Percentiles rank a stretch among this genome's conserved stretches.
phyloP scores from a whole-genome alignment of 2,888 invertebrate genomes.

The Leptopilina myrica region DNA sequence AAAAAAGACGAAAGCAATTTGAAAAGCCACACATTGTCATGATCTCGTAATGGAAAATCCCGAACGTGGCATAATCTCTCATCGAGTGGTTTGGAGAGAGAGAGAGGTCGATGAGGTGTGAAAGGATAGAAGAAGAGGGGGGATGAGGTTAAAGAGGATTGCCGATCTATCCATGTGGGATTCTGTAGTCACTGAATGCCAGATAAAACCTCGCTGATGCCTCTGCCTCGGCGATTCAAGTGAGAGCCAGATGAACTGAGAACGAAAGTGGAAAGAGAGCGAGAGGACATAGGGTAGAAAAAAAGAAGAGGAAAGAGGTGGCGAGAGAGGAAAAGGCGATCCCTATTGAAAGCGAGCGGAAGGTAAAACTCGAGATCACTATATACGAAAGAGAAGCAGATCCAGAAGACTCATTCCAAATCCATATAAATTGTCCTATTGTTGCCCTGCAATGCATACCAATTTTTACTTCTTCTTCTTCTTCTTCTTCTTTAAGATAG shows the following conservation, averaged over 20 bases:
- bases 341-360: slow-evolving; percentile 71
- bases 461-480: slow-evolving; percentile 55
- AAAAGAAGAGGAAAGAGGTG: slow-evolving; percentile 47
- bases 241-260: slow-evolving; percentile 59
- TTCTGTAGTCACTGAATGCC: slow-evolving; percentile 70
- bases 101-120: slow-evolving; percentile 48
- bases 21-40: slow-evolving; percentile 4
- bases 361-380: slow-evolving; percentile 71
- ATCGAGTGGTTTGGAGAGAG: slow-evolving; percentile 53
- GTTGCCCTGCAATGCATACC: slow-evolving; percentile 70
- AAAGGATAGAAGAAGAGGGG: slow-evolving; percentile 10
- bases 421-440: slow-evolving; percentile 75
- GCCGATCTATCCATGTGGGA: slow-evolving; percentile 73
- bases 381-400: slow-evolving; percentile 65
- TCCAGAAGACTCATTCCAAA: slow-evolving; percentile 70
- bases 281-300: slow-evolving; percentile 48
- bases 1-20: slow-evolving; percentile 27
- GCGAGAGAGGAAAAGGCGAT: slow-evolving; percentile 47
- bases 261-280: slow-evolving; percentile 55
- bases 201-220: slow-evolving; percentile 71
- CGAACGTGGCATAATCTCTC: slow-evolving; percentile 44
- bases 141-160: slow-evolving; percentile 72
- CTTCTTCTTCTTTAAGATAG: too few relatives aligned
- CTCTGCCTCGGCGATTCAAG: slow-evolving; percentile 58
- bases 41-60: slow-evolving; percentile 25